Base-by-base conservation (phyloP, 1,140 invertebrate genomes). In the Drosophila lowei region DNA sequence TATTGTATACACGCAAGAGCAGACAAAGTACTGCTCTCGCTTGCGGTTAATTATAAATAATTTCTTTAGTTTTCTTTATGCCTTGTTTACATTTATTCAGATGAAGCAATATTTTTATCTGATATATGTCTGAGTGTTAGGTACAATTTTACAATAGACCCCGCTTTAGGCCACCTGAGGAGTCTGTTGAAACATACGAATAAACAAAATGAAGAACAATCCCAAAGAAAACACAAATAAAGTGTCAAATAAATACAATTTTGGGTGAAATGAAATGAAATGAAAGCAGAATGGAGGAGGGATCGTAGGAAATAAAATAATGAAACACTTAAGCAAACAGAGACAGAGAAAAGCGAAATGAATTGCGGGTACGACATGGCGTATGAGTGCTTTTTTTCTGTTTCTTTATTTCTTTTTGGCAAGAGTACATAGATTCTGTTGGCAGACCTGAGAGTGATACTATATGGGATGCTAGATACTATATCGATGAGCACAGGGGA, bases 281-380 rank as follows among this genome's bases (percentile, higher is more conserved):
- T 21, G 25, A 71, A 78, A 72, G 38, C 21, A 67, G 49, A 71
- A 75, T 67, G 30, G 15, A 67, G 49, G 44, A 63, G 62, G 38
- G 73, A 63, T 43, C n/a, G 28, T 30, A 48, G 47, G 49, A 61
- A 61, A n/a, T 44, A 52, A 38, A 43, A 43, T 23, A 63, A 64
- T 47, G 58, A 75, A 88, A 86, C 83, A 89, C 74, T 88, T 88
- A 89, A 86, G 41, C 83, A 86, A 86, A 86, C 75, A 65, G 61
- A 83, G 63, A 58, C 47, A 18, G 52, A 30, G 61, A 65, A 72
- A 66, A 46, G 34, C 43, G 55, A 64, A 59, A 48, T 54, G 49
- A 81, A 68, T 50, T 65, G 65, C 59, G 71, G 74, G 74, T 54
- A 38, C 53, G 57, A 78, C 83, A 71, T 38, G 68, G 59, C 70